Evolutionary conservation across 2,888 invertebrate genomes (phyloP).

Genomic region (Ceratothoa steindachneri): DNA sequence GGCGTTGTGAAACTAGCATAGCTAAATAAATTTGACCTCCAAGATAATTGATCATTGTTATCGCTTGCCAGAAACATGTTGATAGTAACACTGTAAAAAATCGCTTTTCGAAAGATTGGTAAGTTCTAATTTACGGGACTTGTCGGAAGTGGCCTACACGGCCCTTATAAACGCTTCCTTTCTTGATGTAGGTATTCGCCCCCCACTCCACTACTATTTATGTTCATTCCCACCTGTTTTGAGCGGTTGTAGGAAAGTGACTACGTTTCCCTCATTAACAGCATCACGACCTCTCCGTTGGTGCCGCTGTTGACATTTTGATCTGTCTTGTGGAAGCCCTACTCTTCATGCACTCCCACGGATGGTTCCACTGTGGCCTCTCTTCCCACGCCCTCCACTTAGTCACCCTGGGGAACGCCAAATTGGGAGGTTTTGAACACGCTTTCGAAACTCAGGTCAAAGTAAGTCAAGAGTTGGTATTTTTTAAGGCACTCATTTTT

Average conservation of each 20-base stretch:
- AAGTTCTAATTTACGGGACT: no score
- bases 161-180: no score
- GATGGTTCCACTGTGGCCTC: constrained; percentile 54
- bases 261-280: neutral
- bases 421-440: constrained; percentile 56
- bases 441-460: constrained; percentile 48
- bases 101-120: no score
- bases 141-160: no score
- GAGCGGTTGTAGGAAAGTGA: neutral
- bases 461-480: constrained; percentile 25
- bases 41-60: no score
- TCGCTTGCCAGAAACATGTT: no score
- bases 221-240: no score
- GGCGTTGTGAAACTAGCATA: no score
- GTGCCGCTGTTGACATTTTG: constrained; percentile 50
- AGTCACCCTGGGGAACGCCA: constrained; percentile 52
- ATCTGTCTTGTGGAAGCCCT: constrained; percentile 54
- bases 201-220: no score
- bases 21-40: no score
- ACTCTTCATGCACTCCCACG: constrained; percentile 54
- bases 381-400: constrained; percentile 56
- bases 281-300: constrained; percentile 43
- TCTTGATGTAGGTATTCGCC: no score
- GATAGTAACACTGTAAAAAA: no score
- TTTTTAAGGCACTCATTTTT: neutral